Base-by-base conservation (phyloP, 2,113 vertebrate genomes). In the Brevimyrus niger region DNA sequence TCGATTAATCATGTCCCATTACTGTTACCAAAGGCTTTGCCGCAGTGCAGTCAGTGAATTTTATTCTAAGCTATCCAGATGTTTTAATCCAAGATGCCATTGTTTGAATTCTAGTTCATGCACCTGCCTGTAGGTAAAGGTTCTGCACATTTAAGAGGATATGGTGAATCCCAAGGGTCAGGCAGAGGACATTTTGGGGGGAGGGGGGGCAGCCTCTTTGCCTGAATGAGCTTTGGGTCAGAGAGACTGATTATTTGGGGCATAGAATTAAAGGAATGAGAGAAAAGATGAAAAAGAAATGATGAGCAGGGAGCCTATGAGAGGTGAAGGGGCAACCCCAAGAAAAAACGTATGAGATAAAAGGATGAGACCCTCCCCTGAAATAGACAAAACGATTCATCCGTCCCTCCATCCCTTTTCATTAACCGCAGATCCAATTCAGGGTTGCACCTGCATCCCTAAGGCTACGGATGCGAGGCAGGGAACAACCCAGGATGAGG, bases 281-380 rank as follows among this genome's bases (percentile, higher is more conserved):
- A 11, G 31, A 15, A 42, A 4, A 46, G 50, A 61, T 13, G 31
- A 46, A 44, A 65, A 73, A 88, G 90, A 92, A 92, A 61, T 80
- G 35, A 93, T 89, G 92, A 91, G 90, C 44, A 89, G 87, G 92
- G 93, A 92, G 90, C 85, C 76, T 27, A 88, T 92, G 92, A 92
- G 90, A 92, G 23, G 76, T 86, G 88, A 92, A 19, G 88, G 90
- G 46, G 0, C 23, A 80, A n/a, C 48, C 85, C 89, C 90, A 91
- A 95, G 92, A 95, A 95, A 93, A 2, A 3, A 46, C 5, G 44
- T 4, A 46, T 46, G 44, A 46, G 65, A 31, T 13, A 27, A 35
- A 38, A 76, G 31, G 69, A 73, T 73, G 13, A 73, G 27, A 76
- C 69, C 15, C 13, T 35, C 10, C 8, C 23, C 23, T 27, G 58